Percentiles rank a stretch among this genome's conserved stretches.
Evolutionary conservation across 64 coral and sea anemone species (phyloP).

Genomic region (Stichodactyla mertensii): DNA sequence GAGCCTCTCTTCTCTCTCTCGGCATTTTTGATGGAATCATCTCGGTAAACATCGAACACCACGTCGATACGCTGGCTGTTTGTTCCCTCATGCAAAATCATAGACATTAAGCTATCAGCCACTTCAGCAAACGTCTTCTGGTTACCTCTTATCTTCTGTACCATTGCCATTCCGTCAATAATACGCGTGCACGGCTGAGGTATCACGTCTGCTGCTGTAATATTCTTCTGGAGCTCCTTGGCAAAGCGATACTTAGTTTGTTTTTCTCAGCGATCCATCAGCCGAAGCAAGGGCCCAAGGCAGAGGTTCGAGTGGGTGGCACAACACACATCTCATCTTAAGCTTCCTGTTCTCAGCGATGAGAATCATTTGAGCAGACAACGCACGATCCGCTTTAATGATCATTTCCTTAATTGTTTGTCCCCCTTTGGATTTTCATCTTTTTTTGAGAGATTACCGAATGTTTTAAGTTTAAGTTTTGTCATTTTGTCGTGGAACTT

Average conservation of each 20-base stretch:
- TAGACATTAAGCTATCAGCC: too few species aligned
- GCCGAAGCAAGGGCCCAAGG: slow-evolving; percentile 44
- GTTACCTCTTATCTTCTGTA: too few species aligned
- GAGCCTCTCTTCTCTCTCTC: slow-evolving; percentile 44
- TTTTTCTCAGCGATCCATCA: slow-evolving; percentile 52
- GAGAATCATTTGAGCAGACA: slow-evolving; percentile 31
- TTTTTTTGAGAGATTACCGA: neutral
- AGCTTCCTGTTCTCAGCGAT: slow-evolving; percentile 38
- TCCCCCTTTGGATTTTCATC: too few species aligned
- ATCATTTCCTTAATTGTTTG: slow-evolving; percentile 27
- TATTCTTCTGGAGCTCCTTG: slow-evolving; percentile 47
- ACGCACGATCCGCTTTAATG: slow-evolving; percentile 27
- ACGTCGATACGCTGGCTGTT: too few species aligned
- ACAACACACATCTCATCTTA: slow-evolving; percentile 14
- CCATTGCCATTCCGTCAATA: slow-evolving; percentile 7
- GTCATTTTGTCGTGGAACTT: slow-evolving; percentile 48
- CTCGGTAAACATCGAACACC: slow-evolving; percentile 14
- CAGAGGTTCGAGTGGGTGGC: slow-evolving; percentile 9
- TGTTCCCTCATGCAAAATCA: too few species aligned
- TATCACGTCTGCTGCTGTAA: slow-evolving; percentile 30
- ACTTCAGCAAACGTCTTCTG: too few species aligned
- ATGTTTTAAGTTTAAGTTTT: slow-evolving; percentile 52
- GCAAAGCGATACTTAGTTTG: slow-evolving; percentile 39
- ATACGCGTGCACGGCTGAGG: slow-evolving; percentile 43
- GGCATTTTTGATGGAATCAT: slow-evolving; percentile 36